Evolutionary conservation across 2,797 vertebrate genomes (phyloP).

Genomic region (Bradypodion pumilum): DNA sequence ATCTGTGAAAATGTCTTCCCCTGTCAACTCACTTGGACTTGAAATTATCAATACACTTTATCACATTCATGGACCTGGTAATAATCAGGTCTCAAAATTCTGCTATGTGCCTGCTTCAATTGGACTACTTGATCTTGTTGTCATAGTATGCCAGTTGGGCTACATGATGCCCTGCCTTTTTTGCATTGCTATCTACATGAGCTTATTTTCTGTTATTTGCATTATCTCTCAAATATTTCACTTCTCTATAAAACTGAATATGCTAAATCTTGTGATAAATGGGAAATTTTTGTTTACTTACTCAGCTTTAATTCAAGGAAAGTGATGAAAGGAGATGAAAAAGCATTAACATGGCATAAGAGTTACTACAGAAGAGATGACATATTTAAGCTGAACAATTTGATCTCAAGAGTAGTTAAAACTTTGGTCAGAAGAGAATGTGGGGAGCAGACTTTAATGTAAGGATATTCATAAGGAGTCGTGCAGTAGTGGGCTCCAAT

Average conservation of each 20-base stretch:
- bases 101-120: not conserved
- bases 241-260: constrained; percentile 12
- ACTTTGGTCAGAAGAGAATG: too few relatives aligned
- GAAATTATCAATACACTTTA: constrained; percentile 32
- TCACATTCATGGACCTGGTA: constrained; percentile 11
- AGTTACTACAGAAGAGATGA: too few relatives aligned
- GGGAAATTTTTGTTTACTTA: constrained; percentile 28
- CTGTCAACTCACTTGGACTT: constrained; percentile 13
- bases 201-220: constrained; percentile 6
- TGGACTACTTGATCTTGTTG: constrained; percentile 26
- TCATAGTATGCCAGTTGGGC: not conserved
- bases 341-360: too few relatives aligned
- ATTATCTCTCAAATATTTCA: constrained; percentile 30
- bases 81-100: constrained; percentile 18
- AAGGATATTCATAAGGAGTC: too few relatives aligned
- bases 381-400: too few relatives aligned
- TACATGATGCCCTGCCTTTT: constrained; percentile 8
- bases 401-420: too few relatives aligned
- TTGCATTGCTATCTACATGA: not conserved
- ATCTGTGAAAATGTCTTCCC: constrained; percentile 25
- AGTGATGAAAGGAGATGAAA: too few relatives aligned
- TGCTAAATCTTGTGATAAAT: not conserved
- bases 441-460: too few relatives aligned
- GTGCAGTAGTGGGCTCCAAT: too few relatives aligned
- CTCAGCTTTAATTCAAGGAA: constrained; percentile 9